phyloP scores from a whole-genome alignment of 2,888 invertebrate species.

The Stenodema calcarata region DNA sequence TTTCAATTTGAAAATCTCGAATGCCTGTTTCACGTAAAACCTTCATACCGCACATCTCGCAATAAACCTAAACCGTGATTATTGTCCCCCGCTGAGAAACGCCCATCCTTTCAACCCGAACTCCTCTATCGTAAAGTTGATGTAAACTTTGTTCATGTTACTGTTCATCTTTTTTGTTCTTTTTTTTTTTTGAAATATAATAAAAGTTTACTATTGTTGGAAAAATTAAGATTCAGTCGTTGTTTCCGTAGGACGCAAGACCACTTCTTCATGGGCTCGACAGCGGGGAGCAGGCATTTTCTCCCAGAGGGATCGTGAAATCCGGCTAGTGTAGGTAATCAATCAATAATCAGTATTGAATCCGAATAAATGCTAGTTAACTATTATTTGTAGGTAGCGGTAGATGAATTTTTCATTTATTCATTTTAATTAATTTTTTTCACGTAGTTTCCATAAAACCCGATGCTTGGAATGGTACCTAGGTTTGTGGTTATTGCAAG shows the following conservation, averaged over 20 bases:
- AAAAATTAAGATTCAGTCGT: slow-evolving; percentile 30
- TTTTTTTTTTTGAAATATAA: background rate
- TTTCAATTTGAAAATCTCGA: no score
- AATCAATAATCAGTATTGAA: background rate
- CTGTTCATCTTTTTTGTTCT: background rate
- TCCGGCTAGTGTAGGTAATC: slow-evolving; percentile 46
- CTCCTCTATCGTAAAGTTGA: background rate
- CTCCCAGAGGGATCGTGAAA: slow-evolving; percentile 44
- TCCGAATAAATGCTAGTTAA: no score
- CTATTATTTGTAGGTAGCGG: no score
- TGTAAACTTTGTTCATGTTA: background rate
- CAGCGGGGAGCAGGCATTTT: slow-evolving; percentile 42
- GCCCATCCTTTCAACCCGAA: background rate
- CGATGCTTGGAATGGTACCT: no score
- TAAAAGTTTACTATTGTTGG: background rate
- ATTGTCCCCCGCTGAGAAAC: background rate
- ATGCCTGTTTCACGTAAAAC: background rate
- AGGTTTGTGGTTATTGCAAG: no score
- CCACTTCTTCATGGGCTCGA: slow-evolving; percentile 45
- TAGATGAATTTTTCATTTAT: no score
- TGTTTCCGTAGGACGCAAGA: slow-evolving; percentile 44
- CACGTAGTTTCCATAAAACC: no score
- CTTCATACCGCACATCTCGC: background rate
- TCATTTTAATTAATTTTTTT: no score
- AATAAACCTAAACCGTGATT: background rate